Conservation (phyloP, 2,797 vertebrate genomes). For the Anguilla megastoma region DNA sequence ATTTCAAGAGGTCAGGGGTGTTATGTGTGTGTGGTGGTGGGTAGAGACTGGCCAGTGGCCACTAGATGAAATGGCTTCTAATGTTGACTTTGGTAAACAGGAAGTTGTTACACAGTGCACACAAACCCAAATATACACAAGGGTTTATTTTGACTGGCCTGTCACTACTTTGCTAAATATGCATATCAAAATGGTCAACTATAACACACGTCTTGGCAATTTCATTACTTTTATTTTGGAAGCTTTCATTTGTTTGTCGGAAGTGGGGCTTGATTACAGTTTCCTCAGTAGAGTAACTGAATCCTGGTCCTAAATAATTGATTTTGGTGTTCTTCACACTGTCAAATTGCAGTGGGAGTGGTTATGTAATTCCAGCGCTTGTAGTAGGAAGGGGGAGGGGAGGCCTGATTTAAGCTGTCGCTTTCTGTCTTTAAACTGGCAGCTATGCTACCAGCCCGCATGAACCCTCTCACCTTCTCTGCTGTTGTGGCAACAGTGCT, state of each 20-base stretch:
- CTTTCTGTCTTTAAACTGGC: slow-evolving; percentile 25
- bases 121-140: not conserved
- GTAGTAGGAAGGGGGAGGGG: slow-evolving; percentile 50
- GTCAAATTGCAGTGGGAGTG: slow-evolving; percentile 51
- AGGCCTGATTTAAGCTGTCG: slow-evolving; percentile 30
- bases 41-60: not conserved
- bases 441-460: slow-evolving; percentile 6
- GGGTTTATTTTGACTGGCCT: not conserved
- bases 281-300: slow-evolving; percentile 9
- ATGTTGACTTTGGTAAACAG: not conserved
- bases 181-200: not conserved
- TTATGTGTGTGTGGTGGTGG: not conserved
- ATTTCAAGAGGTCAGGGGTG: not conserved
- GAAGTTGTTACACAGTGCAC: not conserved
- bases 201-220: not conserved
- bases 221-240: not conserved
- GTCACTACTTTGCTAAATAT: not conserved
- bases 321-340: slow-evolving; percentile 33
- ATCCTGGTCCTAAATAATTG: slow-evolving; percentile 36
- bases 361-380: slow-evolving; percentile 71
- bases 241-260: not conserved
- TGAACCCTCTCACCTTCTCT: not conserved
- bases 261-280: not conserved
- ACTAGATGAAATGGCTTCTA: not conserved
- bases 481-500: not conserved